Percentiles rank a stretch among this genome's conserved stretches.
phyloP scores from a whole-genome alignment of 2,113 vertebrate species.

The Mesembrinibis cayennensis region DNA sequence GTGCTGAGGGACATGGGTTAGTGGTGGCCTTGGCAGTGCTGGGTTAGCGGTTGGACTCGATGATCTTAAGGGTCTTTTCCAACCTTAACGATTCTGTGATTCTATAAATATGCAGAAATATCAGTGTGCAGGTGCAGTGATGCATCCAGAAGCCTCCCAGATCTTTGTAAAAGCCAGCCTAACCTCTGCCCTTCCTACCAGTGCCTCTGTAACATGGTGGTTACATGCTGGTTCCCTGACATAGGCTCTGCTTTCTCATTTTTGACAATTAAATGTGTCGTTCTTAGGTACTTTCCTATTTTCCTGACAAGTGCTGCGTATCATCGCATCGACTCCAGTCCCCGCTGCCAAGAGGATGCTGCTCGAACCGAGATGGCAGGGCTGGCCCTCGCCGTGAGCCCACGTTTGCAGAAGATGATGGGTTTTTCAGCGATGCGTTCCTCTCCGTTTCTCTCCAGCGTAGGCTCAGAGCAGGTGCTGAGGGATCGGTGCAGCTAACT shows the following conservation, averaged over 20 bases:
- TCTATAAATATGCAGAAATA: too few relatives aligned
- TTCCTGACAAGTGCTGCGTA: fast-evolving
- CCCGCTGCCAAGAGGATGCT: too few relatives aligned
- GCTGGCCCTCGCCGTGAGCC: not conserved
- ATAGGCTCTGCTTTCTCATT: not conserved
- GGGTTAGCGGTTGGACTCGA: too few relatives aligned
- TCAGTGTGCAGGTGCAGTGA: fast-evolving
- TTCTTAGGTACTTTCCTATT: not conserved
- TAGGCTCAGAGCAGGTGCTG: not conserved
- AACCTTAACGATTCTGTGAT: too few relatives aligned
- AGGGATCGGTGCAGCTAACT: fast-evolving
- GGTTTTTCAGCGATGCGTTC: fast-evolving
- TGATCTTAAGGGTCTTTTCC: too few relatives aligned
- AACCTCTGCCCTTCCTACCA: not conserved
- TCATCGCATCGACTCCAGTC: fast-evolving
- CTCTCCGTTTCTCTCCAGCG: not conserved
- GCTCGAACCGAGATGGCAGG: fast-evolving
- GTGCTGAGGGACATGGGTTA: too few relatives aligned
- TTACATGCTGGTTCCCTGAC: not conserved
- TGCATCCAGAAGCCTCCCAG: too few relatives aligned
- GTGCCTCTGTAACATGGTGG: too few relatives aligned
- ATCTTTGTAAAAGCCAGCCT: too few relatives aligned
- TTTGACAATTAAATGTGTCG: too few relatives aligned
- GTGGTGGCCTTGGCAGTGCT: too few relatives aligned
- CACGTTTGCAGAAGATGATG: fast-evolving